These are phyloP conservation scores for Calliphora vomitoria DNA, from an alignment of 2,888 invertebrate genomes.

Conservation along the genomic window DNA sequence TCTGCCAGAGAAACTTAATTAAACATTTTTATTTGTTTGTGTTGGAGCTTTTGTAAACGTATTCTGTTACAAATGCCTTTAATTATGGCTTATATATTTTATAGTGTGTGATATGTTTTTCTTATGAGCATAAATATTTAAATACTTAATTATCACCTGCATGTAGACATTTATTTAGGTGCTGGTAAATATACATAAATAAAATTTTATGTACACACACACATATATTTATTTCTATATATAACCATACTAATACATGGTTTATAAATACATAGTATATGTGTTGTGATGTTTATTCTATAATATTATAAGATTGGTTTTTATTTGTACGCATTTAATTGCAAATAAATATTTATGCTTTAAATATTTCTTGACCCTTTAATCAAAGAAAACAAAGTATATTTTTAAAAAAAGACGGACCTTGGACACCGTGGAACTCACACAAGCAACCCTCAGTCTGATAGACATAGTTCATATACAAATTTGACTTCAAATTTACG, in stretches of 20 bases:
- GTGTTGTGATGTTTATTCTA: no score
- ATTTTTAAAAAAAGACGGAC: background rate
- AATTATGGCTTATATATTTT: background rate
- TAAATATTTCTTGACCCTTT: background rate
- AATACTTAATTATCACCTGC: slow-evolving; percentile 8
- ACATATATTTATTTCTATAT: background rate
- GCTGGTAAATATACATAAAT: background rate
- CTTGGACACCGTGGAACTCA: no score
- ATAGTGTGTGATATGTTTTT: background rate
- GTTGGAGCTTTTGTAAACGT: background rate
- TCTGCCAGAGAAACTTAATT: background rate
- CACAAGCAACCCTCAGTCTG: no score
- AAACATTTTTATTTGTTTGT: slow-evolving; percentile 1
- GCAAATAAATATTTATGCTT: slow-evolving; percentile 3
- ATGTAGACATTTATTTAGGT: background rate
- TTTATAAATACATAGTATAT: background rate
- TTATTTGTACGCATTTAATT: background rate
- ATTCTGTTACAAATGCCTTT: background rate
- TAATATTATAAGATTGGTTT: background rate
- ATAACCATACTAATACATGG: background rate
- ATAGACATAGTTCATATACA: no score
- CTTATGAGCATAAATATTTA: slow-evolving; percentile 16
- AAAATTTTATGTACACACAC: background rate
- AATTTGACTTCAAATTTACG: no score
- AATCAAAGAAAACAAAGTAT: background rate